Percentiles rank a stretch among this genome's conserved stretches.
Evolutionary conservation across 92 coral and sea anemone genomes (phyloP).

Genomic region (Paramuricea clavata): DNA sequence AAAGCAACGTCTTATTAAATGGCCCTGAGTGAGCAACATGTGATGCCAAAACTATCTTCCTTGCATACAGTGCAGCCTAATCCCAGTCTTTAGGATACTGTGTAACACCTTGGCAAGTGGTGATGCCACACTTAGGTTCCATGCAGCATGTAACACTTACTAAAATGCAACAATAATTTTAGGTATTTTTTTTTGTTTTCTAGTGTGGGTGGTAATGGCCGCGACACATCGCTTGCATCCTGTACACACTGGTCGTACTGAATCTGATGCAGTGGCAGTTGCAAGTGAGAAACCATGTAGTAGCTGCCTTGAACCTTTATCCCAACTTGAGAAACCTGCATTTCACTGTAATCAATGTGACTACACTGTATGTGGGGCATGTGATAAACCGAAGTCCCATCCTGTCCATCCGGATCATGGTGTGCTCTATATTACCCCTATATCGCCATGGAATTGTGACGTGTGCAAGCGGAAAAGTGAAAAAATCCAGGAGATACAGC

Average conservation of each 20-base stretch:
- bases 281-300: background rate
- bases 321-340: conserved; percentile 4
- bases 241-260: conserved; percentile 6
- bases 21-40: too few species aligned
- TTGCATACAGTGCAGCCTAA: too few species aligned
- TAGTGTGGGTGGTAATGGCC: background rate
- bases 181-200: background rate
- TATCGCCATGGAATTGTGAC: conserved; percentile 71
- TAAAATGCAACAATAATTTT: too few species aligned
- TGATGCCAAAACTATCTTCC: too few species aligned
- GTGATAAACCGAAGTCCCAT: conserved; percentile 2
- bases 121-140: too few species aligned
- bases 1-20: too few species aligned
- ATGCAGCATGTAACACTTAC: too few species aligned
- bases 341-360: conserved; percentile 11
- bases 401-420: conserved; percentile 41
- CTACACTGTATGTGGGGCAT: background rate
- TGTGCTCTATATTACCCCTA: background rate
- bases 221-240: conserved; percentile 15
- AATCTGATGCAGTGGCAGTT: background rate
- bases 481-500: conserved; percentile 56
- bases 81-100: too few species aligned
- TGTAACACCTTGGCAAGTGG: too few species aligned
- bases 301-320: conserved; percentile 5
- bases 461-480: conserved; percentile 66